Conservation (phyloP, 2,113 vertebrate genomes). For the Osmerus mordax region DNA sequence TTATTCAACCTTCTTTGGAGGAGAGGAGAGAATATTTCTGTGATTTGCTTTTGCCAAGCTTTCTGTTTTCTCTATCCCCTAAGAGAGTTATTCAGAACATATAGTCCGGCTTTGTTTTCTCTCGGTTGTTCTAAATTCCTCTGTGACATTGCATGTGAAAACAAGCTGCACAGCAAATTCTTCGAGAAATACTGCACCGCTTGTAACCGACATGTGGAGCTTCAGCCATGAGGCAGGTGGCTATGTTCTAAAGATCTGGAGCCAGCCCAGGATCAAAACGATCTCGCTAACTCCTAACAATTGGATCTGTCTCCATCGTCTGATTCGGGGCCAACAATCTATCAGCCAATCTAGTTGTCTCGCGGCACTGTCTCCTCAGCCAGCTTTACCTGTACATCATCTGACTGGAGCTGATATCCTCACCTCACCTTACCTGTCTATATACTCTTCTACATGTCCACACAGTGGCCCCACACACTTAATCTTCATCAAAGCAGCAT, state of each 20-base stretch:
- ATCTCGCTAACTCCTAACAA: constrained; percentile 14
- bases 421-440: constrained; percentile 30
- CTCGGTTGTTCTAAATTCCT: too few species aligned
- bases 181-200: too few species aligned
- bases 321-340: constrained; percentile 17
- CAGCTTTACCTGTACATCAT: constrained; percentile 43
- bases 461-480: constrained; percentile 8
- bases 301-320: constrained; percentile 33
- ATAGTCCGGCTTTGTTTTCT: too few species aligned
- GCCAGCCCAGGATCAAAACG: constrained; percentile 34
- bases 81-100: too few species aligned
- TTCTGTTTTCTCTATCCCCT: too few species aligned
- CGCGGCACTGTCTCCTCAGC: constrained; percentile 47
- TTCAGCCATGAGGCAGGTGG: constrained; percentile 37
- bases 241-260: constrained; percentile 39
- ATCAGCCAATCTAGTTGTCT: constrained; percentile 31
- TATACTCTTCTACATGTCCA: background rate
- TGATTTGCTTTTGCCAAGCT: too few species aligned
- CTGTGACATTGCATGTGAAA: too few species aligned
- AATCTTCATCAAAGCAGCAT: constrained; percentile 27
- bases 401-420: constrained; percentile 37
- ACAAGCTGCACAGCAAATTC: too few species aligned
- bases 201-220: too few species aligned
- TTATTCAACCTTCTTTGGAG: too few species aligned
- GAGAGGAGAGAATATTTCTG: too few species aligned